A percentile compares a stretch with the other conserved stretches of the same genome.
Conservation (phyloP, 2,113 vertebrate species). For the Odocoileus virginianus region DNA sequence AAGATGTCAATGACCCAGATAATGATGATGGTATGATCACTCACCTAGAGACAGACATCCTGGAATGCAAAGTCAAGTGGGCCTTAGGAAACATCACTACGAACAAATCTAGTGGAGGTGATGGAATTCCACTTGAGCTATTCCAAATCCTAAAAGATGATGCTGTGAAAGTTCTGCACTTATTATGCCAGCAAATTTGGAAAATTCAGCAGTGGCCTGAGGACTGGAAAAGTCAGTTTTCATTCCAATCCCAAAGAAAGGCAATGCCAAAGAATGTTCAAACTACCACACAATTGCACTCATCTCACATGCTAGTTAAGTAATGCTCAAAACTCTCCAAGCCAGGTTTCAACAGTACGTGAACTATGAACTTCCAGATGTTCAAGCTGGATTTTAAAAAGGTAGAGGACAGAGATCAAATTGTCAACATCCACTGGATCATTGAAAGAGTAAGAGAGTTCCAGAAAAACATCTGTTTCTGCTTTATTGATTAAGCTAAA, state of each 20-base stretch:
- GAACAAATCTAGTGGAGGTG: neutral
- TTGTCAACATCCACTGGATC: neutral
- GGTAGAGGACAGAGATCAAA: neutral
- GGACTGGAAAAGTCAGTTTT: neutral
- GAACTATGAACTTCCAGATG: neutral
- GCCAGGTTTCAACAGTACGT: accelerated
- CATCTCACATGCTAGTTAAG: neutral
- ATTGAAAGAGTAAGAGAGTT: neutral
- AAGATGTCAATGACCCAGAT: neutral
- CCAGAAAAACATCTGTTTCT: neutral
- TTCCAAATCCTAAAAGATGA: neutral
- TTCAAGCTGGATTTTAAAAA: neutral
- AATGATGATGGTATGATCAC: neutral
- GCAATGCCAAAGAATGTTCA: neutral
- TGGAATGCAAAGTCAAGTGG: neutral
- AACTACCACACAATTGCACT: neutral
- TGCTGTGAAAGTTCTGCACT: neutral
- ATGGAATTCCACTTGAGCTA: neutral
- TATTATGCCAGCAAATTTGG: neutral
- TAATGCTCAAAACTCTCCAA: neutral
- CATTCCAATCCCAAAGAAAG: neutral
- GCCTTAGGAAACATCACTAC: neutral
- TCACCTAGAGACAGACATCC: neutral
- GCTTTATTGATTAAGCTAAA: neutral
- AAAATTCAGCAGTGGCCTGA: neutral